A percentile compares a stretch with the other conserved stretches of the same genome.
Conservation (phyloP, 1,140 invertebrate genomes). For the Drosophila sucinea region DNA sequence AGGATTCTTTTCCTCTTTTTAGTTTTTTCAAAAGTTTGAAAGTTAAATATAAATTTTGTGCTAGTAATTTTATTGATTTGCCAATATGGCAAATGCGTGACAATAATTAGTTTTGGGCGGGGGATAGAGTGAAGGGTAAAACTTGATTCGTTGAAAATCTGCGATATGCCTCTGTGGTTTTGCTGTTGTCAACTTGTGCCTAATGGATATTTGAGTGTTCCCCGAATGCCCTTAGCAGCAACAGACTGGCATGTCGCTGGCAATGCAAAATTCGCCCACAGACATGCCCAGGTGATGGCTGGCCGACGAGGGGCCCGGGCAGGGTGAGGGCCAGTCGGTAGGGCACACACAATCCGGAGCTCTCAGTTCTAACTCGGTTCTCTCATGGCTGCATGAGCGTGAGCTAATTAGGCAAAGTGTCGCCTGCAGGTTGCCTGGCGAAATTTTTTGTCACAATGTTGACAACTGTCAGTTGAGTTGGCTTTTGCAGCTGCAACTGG, state of each 20-base stretch:
- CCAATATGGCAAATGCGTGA: neutral
- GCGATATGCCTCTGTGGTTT: constrained; percentile 14
- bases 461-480: constrained; percentile 34
- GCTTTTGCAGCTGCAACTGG: constrained; percentile 25
- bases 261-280: constrained; percentile 13
- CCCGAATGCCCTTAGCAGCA: constrained; percentile 7
- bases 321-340: neutral
- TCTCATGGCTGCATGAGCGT: constrained; percentile 27
- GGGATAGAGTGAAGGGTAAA: constrained; percentile 8
- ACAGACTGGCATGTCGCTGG: neutral
- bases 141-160: constrained; percentile 19
- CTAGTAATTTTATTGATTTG: constrained; percentile 9
- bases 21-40: too few relatives aligned
- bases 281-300: constrained; percentile 10
- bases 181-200: constrained; percentile 10
- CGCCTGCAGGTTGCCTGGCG: constrained; percentile 58
- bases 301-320: neutral
- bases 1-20: too few relatives aligned
- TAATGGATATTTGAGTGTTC: constrained; percentile 36
- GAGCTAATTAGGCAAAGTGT: constrained; percentile 74
- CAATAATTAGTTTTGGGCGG: constrained; percentile 4
- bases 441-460: constrained; percentile 45
- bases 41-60: neutral
- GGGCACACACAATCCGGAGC: constrained; percentile 29
- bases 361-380: constrained; percentile 11